Base-by-base conservation (phyloP, 2,797 vertebrate species). In the Chelonia mydas region DNA sequence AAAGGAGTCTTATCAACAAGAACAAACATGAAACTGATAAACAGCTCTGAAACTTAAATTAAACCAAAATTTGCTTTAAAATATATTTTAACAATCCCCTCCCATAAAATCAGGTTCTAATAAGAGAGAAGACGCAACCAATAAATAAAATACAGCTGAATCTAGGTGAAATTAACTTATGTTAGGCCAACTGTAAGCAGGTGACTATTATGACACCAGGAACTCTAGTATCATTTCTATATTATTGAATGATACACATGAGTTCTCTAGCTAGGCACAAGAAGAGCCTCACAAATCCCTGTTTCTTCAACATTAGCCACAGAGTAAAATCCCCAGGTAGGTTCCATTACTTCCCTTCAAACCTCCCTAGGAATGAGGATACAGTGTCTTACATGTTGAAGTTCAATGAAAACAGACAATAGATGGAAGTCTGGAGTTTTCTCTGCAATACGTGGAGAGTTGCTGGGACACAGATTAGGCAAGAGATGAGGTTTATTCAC, bases 391-490 rank as follows among this genome's bases (percentile, higher is more conserved):
- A 17, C 84, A 93, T 21, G 17, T 88, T 88, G 89, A 57, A 93
- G 81, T 87, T n/a, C 90, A 89, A 74, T 92, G 86, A 88, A 41
- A 81, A 6, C 57, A 28, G 82, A 97, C 97, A 97, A 97, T 97
- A 90, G 7, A 65, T 93, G 96, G 97, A 97, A 97, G 93, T 50
- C 51, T 33, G 95, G 89, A 2, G 82, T 80, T 90, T 81, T 93
- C 94, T 89, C 86, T 89, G 55, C 50, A 68, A 10, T 84, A 5
- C 28, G 6, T 78, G 87, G 80, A 65, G 88, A 72, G 16, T 54
- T 86, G 76, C 6, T 23, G 90, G 81, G 90, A 82, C 85, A 83
- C 86, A 47, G 90, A 92, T 93, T 92, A 90, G 93, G 93, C 92
- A 84, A 94, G 89, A 59, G 86, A 88, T 59, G 88, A 95, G 19